These are phyloP conservation scores for Cuniculus paca DNA, from an alignment of 2,797 vertebrate species.

Conservation along the genomic window DNA sequence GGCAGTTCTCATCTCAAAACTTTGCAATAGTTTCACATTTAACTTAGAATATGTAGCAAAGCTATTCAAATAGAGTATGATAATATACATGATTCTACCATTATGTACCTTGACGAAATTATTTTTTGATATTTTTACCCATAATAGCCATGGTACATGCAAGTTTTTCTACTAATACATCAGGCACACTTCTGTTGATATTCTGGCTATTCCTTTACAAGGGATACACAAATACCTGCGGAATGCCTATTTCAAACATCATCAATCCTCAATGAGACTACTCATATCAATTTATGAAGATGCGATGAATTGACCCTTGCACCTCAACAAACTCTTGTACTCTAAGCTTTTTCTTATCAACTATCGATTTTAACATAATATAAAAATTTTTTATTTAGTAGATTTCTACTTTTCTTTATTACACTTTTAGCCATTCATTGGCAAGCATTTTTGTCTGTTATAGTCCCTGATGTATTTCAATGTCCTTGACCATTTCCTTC, in stretches of 20 bases:
- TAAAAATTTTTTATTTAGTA: background rate
- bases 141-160: background rate
- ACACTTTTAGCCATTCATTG: background rate
- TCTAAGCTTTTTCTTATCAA: background rate
- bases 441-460: background rate
- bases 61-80: background rate
- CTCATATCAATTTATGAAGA: background rate
- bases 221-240: background rate
- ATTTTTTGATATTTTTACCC: background rate
- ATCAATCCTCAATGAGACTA: background rate
- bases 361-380: background rate
- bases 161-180: background rate
- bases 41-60: background rate
- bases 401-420: background rate
- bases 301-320: background rate
- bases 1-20: background rate
- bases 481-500: background rate
- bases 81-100: background rate
- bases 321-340: background rate
- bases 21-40: background rate
- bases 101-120: background rate
- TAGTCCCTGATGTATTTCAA: background rate
- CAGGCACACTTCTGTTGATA: background rate
- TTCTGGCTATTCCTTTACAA: background rate
- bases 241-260: background rate